Base-by-base conservation (phyloP, 2,888 invertebrate genomes). In the Cryptocephalus primarius region DNA sequence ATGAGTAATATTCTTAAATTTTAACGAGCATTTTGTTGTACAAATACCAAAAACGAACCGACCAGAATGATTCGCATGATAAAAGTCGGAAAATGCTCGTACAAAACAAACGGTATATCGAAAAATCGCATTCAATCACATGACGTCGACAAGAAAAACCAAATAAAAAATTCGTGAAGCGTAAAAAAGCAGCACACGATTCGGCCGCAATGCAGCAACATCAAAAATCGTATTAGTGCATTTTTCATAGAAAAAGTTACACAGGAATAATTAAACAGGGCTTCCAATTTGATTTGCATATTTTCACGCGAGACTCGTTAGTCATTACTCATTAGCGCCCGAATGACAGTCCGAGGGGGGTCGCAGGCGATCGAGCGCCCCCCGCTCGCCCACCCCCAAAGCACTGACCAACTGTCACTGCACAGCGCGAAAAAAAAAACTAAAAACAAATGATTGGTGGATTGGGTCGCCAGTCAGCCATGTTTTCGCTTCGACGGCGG, bases 221-320 rank as follows among this genome's bases (percentile, higher is more conserved):
- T 58, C 57, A 63, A 61, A 60, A 63, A 61, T 61, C 56, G 56
- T 58, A 60, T 62, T 62, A 61, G 57, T 58, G 60, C 60, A 60
- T 58, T 61, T 63, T 63, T 62, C 61, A 57, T 52, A 55, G 54
- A 57, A 59, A 57, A 60, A 59, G 58, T 57, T 55, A 61, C 60
- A 60, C 56, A 34, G 54, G 64, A 66, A 68, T 68, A 68, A 68
- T 68, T 69, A 67, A 69, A 69, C 67, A 67, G 64, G 65, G 67
- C 65, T 67, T 69, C 62, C 70, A 69, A 70, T 70, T 69, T 68
- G 69, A 69, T 70, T 70, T 69, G 69, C 69, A 70, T 70, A 70
- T 70, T 69, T 69, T 66, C 68, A 64, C 66, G 64, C 66, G 66
- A 68, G 64, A 66, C 67, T 69, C 69, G 69, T 70, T 70, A 69